Evolutionary conservation across 1,140 invertebrate species (phyloP).

Genomic region (Goniozus legneri): DNA sequence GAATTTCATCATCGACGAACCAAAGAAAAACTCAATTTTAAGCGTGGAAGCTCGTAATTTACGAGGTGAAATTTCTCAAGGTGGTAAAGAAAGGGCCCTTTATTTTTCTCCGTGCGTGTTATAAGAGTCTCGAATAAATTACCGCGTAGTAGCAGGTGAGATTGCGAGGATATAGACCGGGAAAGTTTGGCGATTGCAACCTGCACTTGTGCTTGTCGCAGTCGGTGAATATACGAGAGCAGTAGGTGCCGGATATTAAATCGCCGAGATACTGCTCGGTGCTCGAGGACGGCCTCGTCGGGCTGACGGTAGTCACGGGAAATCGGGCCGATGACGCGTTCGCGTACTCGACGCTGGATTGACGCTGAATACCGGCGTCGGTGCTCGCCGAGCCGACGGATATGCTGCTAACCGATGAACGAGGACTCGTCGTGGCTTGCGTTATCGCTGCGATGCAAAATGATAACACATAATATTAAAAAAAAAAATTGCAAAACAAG

Average conservation of each 20-base stretch:
- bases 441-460: constrained; percentile 44
- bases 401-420: background rate
- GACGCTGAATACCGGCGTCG: constrained; percentile 11
- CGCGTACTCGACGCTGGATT: constrained; percentile 28
- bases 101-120: background rate
- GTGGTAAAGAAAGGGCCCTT: background rate
- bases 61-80: too few species aligned
- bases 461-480: too few species aligned
- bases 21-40: too few species aligned
- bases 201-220: constrained; percentile 83
- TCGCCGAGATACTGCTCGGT: constrained; percentile 73
- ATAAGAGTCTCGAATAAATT: constrained; percentile 23
- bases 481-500: too few species aligned
- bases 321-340: constrained; percentile 43
- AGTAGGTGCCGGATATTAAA: constrained; percentile 83
- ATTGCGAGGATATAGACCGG: constrained; percentile 85
- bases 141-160: constrained; percentile 86
- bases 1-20: too few species aligned
- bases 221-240: constrained; percentile 83
- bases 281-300: too few species aligned
- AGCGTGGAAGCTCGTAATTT: too few species aligned
- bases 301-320: too few species aligned
- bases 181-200: constrained; percentile 87
- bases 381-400: constrained; percentile 13
- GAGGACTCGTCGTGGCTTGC: constrained; percentile 21